Evolutionary conservation across 64 coral and sea anemone species (phyloP).

Genomic region (Dendrophyllia cribrosa): DNA sequence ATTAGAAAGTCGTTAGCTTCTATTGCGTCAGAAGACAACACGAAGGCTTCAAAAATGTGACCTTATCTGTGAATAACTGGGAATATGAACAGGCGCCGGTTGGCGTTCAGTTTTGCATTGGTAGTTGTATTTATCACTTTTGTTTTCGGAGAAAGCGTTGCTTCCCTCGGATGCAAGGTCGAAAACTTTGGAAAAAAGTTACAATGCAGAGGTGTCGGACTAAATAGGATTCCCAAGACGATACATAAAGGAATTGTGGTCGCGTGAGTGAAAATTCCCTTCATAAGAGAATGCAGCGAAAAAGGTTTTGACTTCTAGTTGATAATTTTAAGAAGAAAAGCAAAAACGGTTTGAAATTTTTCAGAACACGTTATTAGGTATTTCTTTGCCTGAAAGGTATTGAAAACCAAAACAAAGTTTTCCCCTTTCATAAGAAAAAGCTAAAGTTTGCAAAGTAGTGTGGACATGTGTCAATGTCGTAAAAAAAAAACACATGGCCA

Average conservation of each 20-base stretch:
- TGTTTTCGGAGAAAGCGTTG: background rate
- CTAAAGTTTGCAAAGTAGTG: no score
- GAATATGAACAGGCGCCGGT: background rate
- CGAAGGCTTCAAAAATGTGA: background rate
- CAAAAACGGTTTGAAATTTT: no score
- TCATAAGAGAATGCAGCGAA: no score
- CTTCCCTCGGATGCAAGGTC: background rate
- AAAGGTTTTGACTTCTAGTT: no score
- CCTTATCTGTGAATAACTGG: background rate
- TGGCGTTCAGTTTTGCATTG: background rate
- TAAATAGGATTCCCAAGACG: background rate
- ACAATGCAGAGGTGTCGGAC: conserved; percentile 1
- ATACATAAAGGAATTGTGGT: background rate
- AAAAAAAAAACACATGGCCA: no score
- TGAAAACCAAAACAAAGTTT: no score
- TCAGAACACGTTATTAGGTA: no score
- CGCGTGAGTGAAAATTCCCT: background rate
- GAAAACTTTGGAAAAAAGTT: background rate
- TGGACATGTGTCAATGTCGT: no score
- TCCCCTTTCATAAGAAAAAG: no score
- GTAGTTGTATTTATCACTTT: background rate
- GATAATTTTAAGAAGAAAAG: no score
- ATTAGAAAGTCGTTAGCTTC: background rate
- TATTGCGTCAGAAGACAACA: conserved; percentile 14
- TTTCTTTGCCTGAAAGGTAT: no score